Conservation (phyloP, 2,888 invertebrate genomes). For the Imbricaverruca yamaguchii region DNA sequence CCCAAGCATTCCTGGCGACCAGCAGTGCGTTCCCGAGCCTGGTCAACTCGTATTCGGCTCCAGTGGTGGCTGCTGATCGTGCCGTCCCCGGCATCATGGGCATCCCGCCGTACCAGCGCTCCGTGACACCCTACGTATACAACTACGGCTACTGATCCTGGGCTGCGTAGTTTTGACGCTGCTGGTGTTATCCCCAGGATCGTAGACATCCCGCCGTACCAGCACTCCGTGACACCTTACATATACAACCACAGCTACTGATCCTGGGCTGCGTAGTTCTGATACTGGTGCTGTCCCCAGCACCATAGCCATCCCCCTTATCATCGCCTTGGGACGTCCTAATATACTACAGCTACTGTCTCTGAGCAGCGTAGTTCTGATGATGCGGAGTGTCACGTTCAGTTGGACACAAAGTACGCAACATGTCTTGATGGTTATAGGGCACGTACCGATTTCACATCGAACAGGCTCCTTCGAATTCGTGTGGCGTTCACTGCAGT, state of each 20-base stretch:
- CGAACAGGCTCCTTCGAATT: too few relatives aligned
- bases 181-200: not conserved
- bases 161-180: too few relatives aligned
- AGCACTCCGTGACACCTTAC: not conserved
- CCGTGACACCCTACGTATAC: not conserved
- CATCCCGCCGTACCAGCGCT: not conserved
- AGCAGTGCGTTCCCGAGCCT: not conserved
- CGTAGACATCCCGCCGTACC: not conserved
- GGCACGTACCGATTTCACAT: too few relatives aligned
- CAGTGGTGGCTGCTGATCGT: not conserved
- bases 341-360: too few relatives aligned
- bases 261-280: not conserved
- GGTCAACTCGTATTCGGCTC: not conserved
- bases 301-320: not conserved
- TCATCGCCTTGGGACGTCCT: too few relatives aligned
- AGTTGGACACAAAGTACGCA: too few relatives aligned
- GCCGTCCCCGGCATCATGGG: not conserved
- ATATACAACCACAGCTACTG: constrained; percentile 15
- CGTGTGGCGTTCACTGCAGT: too few relatives aligned
- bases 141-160: not conserved
- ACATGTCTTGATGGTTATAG: too few relatives aligned
- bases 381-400: too few relatives aligned
- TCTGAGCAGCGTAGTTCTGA: too few relatives aligned
- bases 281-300: not conserved
- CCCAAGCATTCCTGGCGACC: not conserved